Conservation (phyloP, 2,113 vertebrate genomes). For the Pterocles orientalis region DNA sequence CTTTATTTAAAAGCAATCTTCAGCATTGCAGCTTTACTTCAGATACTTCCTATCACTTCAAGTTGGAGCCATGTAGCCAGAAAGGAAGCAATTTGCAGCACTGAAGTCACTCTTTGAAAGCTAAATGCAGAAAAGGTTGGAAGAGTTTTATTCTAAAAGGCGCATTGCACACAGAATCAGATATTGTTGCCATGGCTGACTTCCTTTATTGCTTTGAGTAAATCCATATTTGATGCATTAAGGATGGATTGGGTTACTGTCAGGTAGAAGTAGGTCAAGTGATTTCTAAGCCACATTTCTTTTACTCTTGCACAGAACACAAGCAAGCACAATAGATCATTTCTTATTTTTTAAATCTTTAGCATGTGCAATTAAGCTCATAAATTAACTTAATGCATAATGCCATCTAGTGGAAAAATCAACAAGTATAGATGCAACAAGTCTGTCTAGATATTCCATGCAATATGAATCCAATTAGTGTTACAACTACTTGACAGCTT, state of each 20-base stretch:
- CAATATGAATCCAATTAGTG: not conserved
- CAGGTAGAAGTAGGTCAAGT: not conserved
- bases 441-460: not conserved
- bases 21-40: not conserved
- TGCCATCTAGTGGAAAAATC: conserved; percentile 70
- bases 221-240: conserved; percentile 56
- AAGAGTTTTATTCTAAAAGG: conserved; percentile 4
- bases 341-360: not conserved
- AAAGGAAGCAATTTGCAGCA: conserved; percentile 6
- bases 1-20: not conserved
- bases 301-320: not conserved
- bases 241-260: not conserved
- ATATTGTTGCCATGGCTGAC: conserved; percentile 32
- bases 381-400: conserved; percentile 43
- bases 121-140: conserved; percentile 2
- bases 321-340: not conserved
- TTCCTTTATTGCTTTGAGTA: conserved; percentile 52
- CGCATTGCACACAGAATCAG: not conserved
- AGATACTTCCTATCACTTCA: not conserved
- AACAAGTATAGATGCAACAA: not conserved
- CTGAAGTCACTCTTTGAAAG: not conserved
- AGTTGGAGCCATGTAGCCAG: not conserved
- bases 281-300: not conserved
- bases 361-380: not conserved
- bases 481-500: not conserved